Conservation (phyloP, 2,888 invertebrate species). For the Cylindroiulus punctatus region DNA sequence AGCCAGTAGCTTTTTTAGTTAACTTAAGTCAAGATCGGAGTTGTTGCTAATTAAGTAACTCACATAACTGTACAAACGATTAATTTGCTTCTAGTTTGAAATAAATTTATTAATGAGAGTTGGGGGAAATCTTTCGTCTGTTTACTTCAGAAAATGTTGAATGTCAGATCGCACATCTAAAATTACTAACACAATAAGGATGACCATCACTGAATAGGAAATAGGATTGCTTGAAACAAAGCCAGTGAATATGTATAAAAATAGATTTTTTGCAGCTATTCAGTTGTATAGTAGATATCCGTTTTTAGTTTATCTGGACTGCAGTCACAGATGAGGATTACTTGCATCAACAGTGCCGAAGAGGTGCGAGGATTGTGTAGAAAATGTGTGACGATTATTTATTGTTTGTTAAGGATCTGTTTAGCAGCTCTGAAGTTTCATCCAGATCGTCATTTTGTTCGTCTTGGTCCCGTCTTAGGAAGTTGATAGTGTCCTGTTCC, state of each 20-base stretch:
- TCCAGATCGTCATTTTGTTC: neutral
- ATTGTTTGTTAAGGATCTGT: slow-evolving; percentile 2
- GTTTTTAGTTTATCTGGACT: too few species aligned
- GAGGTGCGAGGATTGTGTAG: too few species aligned
- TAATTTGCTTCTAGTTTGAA: slow-evolving; percentile 29
- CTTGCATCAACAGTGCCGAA: too few species aligned
- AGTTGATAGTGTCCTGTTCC: neutral
- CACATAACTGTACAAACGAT: slow-evolving; percentile 22
- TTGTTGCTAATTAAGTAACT: neutral
- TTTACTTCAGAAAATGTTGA: neutral
- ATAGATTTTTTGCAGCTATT: too few species aligned
- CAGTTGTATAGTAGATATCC: too few species aligned
- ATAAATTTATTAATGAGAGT: slow-evolving; percentile 7
- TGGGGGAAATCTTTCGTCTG: neutral
- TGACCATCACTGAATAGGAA: too few species aligned
- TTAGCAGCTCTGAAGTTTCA: slow-evolving; percentile 1
- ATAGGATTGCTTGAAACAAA: too few species aligned
- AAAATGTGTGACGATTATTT: neutral
- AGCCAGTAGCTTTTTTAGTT: too few species aligned
- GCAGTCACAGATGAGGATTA: too few species aligned
- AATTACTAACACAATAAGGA: too few species aligned
- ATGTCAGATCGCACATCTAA: too few species aligned
- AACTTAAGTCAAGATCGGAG: neutral
- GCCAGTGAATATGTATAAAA: too few species aligned
- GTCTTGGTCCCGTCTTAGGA: neutral